Evolutionary conservation across 2,113 vertebrate genomes (phyloP).

Genomic region (human (Homo sapiens)): GRCh38 chr13:25338001-25338500

Average conservation of each 20-base stretch:
- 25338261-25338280: background rate
- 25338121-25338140: background rate
- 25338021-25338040: background rate
- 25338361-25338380: background rate
- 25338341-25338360: slow-evolving; percentile 17
- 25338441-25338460: slow-evolving; percentile 36
- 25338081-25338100: background rate
- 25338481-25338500: background rate
- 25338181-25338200: background rate
- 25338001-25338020: slow-evolving; percentile 11
- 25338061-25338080: background rate
- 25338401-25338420: slow-evolving; percentile 33
- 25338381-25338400: slow-evolving; percentile 30
- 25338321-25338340: background rate
- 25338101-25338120: background rate
- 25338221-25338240: slow-evolving; percentile 20
- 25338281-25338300: background rate
- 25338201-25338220: background rate
- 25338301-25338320: background rate
- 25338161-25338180: slow-evolving; percentile 13
- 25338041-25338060: background rate
- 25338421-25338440: slow-evolving; percentile 39
- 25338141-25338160: background rate
- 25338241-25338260: slow-evolving; percentile 26
- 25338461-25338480: slow-evolving; percentile 11